phyloP scores from a whole-genome alignment of 1,140 invertebrate genomes.

The Drosophila obscura region DNA sequence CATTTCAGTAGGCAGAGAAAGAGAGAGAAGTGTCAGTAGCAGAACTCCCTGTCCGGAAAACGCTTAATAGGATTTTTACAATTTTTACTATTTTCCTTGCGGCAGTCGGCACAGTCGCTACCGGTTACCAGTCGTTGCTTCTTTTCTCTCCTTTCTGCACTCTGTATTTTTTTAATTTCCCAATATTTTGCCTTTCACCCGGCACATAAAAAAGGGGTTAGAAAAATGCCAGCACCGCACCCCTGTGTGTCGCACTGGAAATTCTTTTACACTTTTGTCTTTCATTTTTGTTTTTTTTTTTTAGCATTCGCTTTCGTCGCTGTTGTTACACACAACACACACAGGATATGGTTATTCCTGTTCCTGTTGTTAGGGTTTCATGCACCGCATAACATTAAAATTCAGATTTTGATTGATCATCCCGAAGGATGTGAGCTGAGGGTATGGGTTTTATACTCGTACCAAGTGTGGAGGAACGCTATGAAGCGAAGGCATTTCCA shows the following conservation, averaged over 20 bases:
- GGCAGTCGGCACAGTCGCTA: constrained; percentile 45
- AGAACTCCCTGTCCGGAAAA: constrained; percentile 61
- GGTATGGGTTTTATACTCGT: not conserved
- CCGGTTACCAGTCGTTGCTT: constrained; percentile 57
- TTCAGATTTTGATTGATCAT: constrained; percentile 80
- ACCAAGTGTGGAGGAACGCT: constrained; percentile 27
- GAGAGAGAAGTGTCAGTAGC: constrained; percentile 60
- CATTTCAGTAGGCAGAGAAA: constrained; percentile 1
- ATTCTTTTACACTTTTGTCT: constrained; percentile 67
- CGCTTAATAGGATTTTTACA: constrained; percentile 80
- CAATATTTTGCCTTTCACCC: constrained; percentile 67
- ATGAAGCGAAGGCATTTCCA: constrained; percentile 6
- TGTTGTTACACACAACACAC: constrained; percentile 30
- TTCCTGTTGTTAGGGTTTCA: constrained; percentile 70
- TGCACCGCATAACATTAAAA: constrained; percentile 81
- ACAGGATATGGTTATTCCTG: constrained; percentile 65
- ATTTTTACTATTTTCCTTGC: constrained; percentile 76
- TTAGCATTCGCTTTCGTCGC: constrained; percentile 11
- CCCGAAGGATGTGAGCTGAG: constrained; percentile 2
- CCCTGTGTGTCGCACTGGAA: constrained; percentile 49
- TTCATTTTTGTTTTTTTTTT: constrained; percentile 25
- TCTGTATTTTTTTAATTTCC: constrained; percentile 61
- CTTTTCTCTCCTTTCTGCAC: constrained; percentile 24
- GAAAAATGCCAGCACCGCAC: constrained; percentile 65
- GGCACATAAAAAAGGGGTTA: constrained; percentile 55